These are phyloP conservation scores for Brachionus calyciflorus DNA, from an alignment of 1,140 invertebrate genomes.

Conservation along the genomic window DNA sequence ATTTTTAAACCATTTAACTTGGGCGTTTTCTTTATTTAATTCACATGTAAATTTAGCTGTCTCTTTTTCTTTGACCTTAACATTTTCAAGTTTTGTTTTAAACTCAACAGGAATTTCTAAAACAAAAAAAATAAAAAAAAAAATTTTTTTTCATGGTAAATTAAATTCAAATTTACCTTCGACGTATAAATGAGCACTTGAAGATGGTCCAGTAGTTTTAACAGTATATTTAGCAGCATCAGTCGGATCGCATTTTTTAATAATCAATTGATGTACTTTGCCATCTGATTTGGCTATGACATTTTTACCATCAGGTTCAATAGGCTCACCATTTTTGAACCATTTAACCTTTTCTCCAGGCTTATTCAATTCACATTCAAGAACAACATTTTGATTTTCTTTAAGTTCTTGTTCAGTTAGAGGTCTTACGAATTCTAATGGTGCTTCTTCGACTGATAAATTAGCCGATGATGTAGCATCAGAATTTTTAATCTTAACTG, in stretches of 20 bases:
- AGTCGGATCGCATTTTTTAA: constrained; percentile 34
- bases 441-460: constrained; percentile 42
- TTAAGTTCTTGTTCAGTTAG: constrained; percentile 4
- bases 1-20: constrained; percentile 61
- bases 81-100: constrained; percentile 54
- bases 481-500: constrained; percentile 20
- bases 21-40: constrained; percentile 55
- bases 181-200: constrained; percentile 14
- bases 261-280: constrained; percentile 29
- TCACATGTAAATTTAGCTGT: constrained; percentile 58
- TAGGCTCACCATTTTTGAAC: constrained; percentile 40
- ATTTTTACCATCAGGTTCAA: constrained; percentile 22
- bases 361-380: constrained; percentile 47
- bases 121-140: background rate
- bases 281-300: constrained; percentile 33
- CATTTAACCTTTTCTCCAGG: constrained; percentile 33
- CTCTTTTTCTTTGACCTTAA: constrained; percentile 56
- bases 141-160: background rate
- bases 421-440: constrained; percentile 19
- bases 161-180: background rate
- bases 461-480: background rate
- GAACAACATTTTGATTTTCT: constrained; percentile 15
- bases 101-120: constrained; percentile 50
- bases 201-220: constrained; percentile 15
- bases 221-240: constrained; percentile 42